Evolutionary conservation across 2,888 invertebrate genomes (phyloP), one percentile per base, ranked within the genome.

Genomic region (Tupiocoris notatus): DNA sequence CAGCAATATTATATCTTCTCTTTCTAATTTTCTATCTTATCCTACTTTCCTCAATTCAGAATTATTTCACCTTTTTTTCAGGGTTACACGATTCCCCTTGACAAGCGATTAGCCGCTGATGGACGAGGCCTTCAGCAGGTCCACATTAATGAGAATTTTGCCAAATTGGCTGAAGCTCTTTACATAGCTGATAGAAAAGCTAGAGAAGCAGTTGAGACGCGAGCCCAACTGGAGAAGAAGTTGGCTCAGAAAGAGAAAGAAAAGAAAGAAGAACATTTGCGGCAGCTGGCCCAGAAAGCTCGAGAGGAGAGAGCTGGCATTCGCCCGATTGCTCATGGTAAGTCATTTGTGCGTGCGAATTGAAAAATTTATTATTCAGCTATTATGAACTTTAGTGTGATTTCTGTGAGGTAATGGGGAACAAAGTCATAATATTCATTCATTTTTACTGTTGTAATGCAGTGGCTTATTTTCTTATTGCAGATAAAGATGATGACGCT

Each of bases 71-170:
- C n/a, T n/a, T n/a, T n/a, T n/a, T 64, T 81, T 77, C 73, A 88
- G 89, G 93, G 94, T 81, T 97, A 97, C 86, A 99, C 98, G 0
- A 98, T 99, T 81, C 98, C 98, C 0, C 85, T 99, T 80, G 98
- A 99, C 85, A 99, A 99, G 85, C 90, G 99, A 78, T 86, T 99
- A 78, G 99, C 99, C 0, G 98, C 99, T 0, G 99, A 99, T 85
- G 99, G 99, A 0, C 88, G 99, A 66, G 99, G 99, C 0, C 86
- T 99, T 1, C 99, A 99, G 82, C 95, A 95, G 83, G 92, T 95
- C 1, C 98, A 99, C 84, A 96, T 99, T 76, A 99, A 98, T 84
- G 99, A 99, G 84, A 99, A 99, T 84, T 99, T 99, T 85, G 96
- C 98, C 0, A 99, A 98, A 83, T 87, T 99, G 75, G 95, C 99